phyloP scores from a whole-genome alignment of 2,888 invertebrate species.

The Spodoptera picta region DNA sequence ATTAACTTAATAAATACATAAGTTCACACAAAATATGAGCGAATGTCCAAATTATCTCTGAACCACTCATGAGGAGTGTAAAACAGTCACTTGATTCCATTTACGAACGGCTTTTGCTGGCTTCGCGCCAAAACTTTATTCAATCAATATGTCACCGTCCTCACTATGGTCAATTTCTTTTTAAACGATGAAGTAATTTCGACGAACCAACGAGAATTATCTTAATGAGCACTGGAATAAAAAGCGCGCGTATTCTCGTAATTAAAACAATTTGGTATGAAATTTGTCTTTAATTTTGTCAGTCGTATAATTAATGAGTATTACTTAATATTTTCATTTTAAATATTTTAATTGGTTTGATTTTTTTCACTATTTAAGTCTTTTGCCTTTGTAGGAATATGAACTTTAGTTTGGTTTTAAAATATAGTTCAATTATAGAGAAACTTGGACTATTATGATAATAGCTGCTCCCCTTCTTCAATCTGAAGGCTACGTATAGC shows the following conservation, averaged over 20 bases:
- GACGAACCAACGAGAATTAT: background rate
- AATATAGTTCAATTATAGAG: background rate
- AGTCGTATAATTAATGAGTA: no score
- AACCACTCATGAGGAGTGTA: slow-evolving; percentile 53
- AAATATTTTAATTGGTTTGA: no score
- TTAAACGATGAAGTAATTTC: slow-evolving; percentile 1
- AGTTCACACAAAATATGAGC: slow-evolving; percentile 1
- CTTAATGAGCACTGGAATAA: background rate
- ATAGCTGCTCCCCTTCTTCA: background rate
- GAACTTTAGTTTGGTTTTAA: no score
- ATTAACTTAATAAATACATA: no score
- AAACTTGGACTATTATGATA: slow-evolving; percentile 3
- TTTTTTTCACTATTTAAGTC: no score
- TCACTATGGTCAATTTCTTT: slow-evolving; percentile 4
- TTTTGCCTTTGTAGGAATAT: no score
- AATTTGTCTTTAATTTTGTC: no score
- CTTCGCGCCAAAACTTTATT: slow-evolving; percentile 61
- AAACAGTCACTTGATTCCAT: slow-evolving; percentile 62
- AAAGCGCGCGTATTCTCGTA: no score
- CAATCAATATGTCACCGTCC: slow-evolving; percentile 63
- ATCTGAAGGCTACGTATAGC: slow-evolving; percentile 6
- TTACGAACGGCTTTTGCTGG: slow-evolving; percentile 59
- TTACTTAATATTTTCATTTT: no score
- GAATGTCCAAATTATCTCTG: slow-evolving; percentile 37
- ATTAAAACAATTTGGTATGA: no score